Conservation (phyloP, 35 echinoderm and acorn worm genomes). For the Lytechinus variegatus region DNA sequence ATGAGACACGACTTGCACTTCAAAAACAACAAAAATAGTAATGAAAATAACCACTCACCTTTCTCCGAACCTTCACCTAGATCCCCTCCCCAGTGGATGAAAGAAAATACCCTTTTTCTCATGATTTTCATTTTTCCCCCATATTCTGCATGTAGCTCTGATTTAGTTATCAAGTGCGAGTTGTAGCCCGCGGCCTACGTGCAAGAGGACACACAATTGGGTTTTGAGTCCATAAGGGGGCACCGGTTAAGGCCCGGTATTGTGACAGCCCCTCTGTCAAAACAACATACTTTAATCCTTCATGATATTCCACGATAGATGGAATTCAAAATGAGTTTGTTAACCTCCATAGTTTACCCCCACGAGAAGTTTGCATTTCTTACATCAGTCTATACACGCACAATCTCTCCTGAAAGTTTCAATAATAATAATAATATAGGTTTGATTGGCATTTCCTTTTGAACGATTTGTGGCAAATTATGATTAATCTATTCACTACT, state of each 20-base stretch:
- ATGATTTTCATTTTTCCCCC: not conserved
- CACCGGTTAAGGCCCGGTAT: not conserved
- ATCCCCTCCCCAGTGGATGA: not conserved
- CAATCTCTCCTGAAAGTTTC: no score
- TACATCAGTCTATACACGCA: not conserved
- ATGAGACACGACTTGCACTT: not conserved
- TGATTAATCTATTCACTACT: no score
- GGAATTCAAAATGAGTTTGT: not conserved
- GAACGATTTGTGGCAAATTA: no score
- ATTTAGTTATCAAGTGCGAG: not conserved
- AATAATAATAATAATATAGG: no score
- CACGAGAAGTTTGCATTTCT: not conserved
- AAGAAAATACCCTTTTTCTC: not conserved
- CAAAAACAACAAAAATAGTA: not conserved
- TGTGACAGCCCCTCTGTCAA: not conserved
- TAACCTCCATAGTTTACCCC: not conserved
- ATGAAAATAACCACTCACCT: not conserved
- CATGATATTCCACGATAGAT: not conserved
- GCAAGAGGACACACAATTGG: not conserved
- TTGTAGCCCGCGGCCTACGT: not conserved
- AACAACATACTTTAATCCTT: conserved; percentile 8
- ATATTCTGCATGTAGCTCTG: not conserved
- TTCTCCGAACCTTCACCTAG: not conserved
- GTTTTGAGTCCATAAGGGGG: not conserved
- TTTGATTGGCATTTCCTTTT: no score